phyloP scores from a whole-genome alignment of 2,113 vertebrate species.

The Entelurus aequoreus region DNA sequence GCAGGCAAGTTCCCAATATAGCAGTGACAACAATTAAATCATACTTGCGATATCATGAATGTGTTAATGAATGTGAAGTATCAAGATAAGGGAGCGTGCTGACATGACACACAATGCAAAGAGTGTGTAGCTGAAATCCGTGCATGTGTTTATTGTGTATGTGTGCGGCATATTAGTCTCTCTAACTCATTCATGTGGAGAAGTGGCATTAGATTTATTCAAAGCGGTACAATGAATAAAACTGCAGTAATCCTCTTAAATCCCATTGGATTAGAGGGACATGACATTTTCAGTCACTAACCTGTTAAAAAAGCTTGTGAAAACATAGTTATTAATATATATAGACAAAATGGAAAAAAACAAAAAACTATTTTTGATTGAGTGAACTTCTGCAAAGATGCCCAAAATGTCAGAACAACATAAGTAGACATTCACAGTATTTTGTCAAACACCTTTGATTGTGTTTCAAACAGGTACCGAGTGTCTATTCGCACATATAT shows the following conservation, averaged over 20 bases:
- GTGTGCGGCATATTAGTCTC: too few relatives aligned
- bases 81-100: neutral
- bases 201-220: constrained; percentile 29
- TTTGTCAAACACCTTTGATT: neutral
- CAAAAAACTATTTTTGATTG: too few relatives aligned
- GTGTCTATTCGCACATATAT: constrained; percentile 37
- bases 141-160: too few relatives aligned
- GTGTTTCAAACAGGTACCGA: constrained; percentile 12
- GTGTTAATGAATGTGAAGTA: constrained; percentile 46
- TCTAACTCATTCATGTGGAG: too few relatives aligned
- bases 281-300: constrained; percentile 46
- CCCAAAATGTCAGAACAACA: too few relatives aligned
- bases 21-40: constrained; percentile 21
- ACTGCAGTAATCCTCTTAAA: constrained; percentile 63
- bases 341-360: too few relatives aligned
- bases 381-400: too few relatives aligned
- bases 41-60: constrained; percentile 9
- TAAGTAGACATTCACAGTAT: neutral
- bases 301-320: neutral
- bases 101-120: too few relatives aligned
- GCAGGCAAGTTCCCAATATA: neutral
- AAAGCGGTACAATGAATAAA: constrained; percentile 67
- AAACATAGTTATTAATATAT: too few relatives aligned
- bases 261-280: constrained; percentile 61
- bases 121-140: too few relatives aligned